These are phyloP conservation scores for Clostera curtula DNA, from an alignment of 2,888 invertebrate genomes.

Conservation along the genomic window DNA sequence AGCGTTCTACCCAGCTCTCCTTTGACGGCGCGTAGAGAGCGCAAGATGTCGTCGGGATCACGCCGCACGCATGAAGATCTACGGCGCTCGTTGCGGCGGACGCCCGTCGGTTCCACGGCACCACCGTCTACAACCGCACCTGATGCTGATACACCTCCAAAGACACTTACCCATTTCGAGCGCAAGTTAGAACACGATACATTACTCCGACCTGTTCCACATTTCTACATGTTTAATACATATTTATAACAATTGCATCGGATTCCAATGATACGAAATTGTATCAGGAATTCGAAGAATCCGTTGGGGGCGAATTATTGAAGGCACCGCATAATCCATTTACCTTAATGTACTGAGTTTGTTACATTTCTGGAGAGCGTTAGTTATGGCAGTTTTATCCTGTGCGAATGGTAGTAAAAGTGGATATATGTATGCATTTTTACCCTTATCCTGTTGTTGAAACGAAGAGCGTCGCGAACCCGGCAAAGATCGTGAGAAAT, in stretches of 20 bases:
- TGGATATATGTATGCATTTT: slow-evolving; percentile 7
- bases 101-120: slow-evolving; percentile 36
- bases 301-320: no score
- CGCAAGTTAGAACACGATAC: no score
- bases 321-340: no score
- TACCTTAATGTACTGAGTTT: no score
- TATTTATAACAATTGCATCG: no score
- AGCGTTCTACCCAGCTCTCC: slow-evolving; percentile 88
- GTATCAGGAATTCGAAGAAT: no score
- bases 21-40: slow-evolving; percentile 86
- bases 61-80: slow-evolving; percentile 88
- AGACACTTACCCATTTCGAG: slow-evolving; percentile 9
- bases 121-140: slow-evolving; percentile 34
- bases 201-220: no score
- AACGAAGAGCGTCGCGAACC: slow-evolving; percentile 90
- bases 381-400: no score
- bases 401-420: no score
- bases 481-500: slow-evolving; percentile 89
- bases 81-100: slow-evolving; percentile 77
- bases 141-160: slow-evolving; percentile 17
- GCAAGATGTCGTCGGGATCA: slow-evolving; percentile 89
- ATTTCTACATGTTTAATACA: no score
- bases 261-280: no score
- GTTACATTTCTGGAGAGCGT: no score
- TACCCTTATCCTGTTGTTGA: slow-evolving; percentile 80